A percentile compares a stretch with the other conserved stretches of the same genome.
phyloP scores from a whole-genome alignment of 2,113 vertebrate genomes.

The Pygoscelis antarcticus region DNA sequence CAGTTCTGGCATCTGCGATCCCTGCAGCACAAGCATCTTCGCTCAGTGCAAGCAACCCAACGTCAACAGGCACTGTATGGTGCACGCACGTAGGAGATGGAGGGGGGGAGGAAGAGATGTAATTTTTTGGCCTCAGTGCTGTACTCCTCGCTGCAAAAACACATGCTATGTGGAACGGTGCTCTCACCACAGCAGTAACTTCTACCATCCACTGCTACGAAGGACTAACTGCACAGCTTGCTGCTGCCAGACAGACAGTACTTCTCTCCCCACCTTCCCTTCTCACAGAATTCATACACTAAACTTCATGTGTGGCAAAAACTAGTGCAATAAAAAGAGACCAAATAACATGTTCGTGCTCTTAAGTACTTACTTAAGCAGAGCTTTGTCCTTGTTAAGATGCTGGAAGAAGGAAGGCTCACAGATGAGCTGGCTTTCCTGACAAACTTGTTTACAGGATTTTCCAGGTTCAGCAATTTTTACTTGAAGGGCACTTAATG shows the following conservation, averaged over 20 bases:
- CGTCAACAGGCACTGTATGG: background rate
- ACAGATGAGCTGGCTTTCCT: slow-evolving; percentile 96
- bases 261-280: background rate
- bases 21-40: background rate
- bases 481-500: slow-evolving; percentile 91
- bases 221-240: background rate
- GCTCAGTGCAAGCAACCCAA: background rate
- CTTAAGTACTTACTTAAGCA: slow-evolving; percentile 79
- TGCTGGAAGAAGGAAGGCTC: slow-evolving; percentile 99
- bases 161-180: rapidly evolving
- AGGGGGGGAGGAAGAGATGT: background rate
- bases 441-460: slow-evolving; percentile 96
- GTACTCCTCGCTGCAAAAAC: background rate
- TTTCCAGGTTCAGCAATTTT: slow-evolving; percentile 86
- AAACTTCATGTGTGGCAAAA: background rate
- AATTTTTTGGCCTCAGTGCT: background rate
- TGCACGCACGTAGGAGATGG: rapidly evolving
- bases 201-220: background rate
- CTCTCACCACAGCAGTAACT: background rate
- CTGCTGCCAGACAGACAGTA: background rate
- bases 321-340: background rate
- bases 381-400: slow-evolving; percentile 96
- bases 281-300: background rate
- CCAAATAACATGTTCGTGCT: background rate
- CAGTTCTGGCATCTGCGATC: rapidly evolving